Conservation (phyloP, 1,140 invertebrate genomes). For the fruit fly (Drosophila melanogaster) region Release_6_plus_ISO1_MT NT_033779.5:17495001-17495500, state of each 20-base stretch:
- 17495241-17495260: slow-evolving; percentile 40
- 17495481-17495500: slow-evolving; percentile 71
- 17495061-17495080: slow-evolving; percentile 51
- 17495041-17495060: slow-evolving; percentile 23
- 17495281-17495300: neutral
- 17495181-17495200: slow-evolving; percentile 31
- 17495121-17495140: slow-evolving; percentile 18
- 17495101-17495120: slow-evolving; percentile 27
- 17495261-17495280: slow-evolving; percentile 64
- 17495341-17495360: slow-evolving; percentile 47
- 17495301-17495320: slow-evolving; percentile 56
- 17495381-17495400: slow-evolving; percentile 63
- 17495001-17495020: slow-evolving; percentile 53
- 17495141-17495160: slow-evolving; percentile 31
- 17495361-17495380: slow-evolving; percentile 37
- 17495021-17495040: slow-evolving; percentile 71
- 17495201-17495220: slow-evolving; percentile 19
- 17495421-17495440: slow-evolving; percentile 59
- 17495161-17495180: slow-evolving; percentile 50
- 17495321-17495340: slow-evolving; percentile 80
- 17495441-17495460: slow-evolving; percentile 80
- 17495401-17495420: slow-evolving; percentile 43
- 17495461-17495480: slow-evolving; percentile 62
- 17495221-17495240: neutral
- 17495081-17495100: slow-evolving; percentile 55